Base-by-base conservation (phyloP, 2,113 vertebrate genomes). In the Megaceryle maxima region DNA sequence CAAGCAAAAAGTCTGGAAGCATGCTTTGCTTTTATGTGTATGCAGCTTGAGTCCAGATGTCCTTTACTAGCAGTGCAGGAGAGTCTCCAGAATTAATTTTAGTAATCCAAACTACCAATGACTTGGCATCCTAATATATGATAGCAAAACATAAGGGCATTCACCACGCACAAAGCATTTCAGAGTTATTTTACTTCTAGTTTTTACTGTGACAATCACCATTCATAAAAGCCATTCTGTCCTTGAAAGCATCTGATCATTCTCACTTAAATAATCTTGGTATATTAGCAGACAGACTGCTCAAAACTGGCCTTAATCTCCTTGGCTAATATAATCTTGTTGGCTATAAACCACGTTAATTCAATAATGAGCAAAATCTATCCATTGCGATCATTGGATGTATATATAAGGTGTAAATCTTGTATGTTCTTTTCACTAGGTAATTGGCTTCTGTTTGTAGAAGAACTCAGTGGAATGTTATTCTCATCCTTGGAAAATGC, bases 31-130 rank as follows among this genome's bases (percentile, higher is more conserved):
- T 31, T 44, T 53, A 25, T 46, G 25, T 31, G 16, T 22, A 25
- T n/a, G 15, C 37, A 67, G 21, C 29, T 60, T 41, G 33, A 59
- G 24, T 66, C 21, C 51, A 59, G 37, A 12, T 22, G 29, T 19
- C 37, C 24, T 39, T 39, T 66, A 46, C 12, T 60, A 51, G 19
- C 0, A 2, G 10, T 55, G 16, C n/a, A 53, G 24, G 5, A 41
- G n/a, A 39, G 7, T 53, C 43, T 10, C 19, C 37, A 51, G 39
- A 51, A 66, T 64, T 35, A 7, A 66, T 55, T 83, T 51, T 46
- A 57, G 56, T 74, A 64, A 66, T 56, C 29, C 0, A 0, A 90
- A 63, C 4, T 15, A 37, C 10, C 10, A 74, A 22, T 5, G 5
- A 53, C 6, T 81, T 62, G 55, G 16, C 33, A 57, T 28, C 12